Evolutionary conservation across 2,797 vertebrate genomes (phyloP).

Genomic region (Gallinago nigripennis): DNA sequence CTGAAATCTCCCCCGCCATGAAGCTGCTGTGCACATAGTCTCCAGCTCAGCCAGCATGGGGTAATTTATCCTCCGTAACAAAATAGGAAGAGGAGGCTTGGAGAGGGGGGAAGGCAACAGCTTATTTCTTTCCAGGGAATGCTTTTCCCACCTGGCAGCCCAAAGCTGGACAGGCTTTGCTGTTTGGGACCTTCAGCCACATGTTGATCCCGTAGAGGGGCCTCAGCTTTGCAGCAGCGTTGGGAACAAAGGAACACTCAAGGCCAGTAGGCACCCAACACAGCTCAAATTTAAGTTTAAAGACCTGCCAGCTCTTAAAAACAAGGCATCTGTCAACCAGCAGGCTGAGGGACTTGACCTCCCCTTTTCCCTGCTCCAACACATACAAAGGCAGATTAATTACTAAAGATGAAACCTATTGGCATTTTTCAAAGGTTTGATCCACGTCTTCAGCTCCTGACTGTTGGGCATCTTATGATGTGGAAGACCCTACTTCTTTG

Average conservation of each 20-base stretch:
- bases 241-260: background rate
- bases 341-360: background rate
- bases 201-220: rapidly evolving
- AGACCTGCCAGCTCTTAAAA: background rate
- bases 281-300: background rate
- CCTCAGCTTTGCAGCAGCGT: background rate
- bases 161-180: background rate
- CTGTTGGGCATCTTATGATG: background rate
- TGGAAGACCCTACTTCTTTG: background rate
- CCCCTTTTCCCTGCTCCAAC: background rate
- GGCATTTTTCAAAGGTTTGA: background rate
- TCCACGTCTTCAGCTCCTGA: background rate
- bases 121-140: background rate
- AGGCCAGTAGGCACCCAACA: background rate
- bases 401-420: background rate
- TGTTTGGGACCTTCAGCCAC: background rate
- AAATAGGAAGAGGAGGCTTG: background rate
- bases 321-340: background rate
- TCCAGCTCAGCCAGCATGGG: background rate
- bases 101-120: background rate
- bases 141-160: background rate
- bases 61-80: background rate
- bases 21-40: background rate
- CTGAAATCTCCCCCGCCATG: background rate
- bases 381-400: background rate